Percentiles rank a stretch among this genome's conserved stretches.
Conservation (phyloP, 2,113 vertebrate species). For the Holacanthus passer region DNA sequence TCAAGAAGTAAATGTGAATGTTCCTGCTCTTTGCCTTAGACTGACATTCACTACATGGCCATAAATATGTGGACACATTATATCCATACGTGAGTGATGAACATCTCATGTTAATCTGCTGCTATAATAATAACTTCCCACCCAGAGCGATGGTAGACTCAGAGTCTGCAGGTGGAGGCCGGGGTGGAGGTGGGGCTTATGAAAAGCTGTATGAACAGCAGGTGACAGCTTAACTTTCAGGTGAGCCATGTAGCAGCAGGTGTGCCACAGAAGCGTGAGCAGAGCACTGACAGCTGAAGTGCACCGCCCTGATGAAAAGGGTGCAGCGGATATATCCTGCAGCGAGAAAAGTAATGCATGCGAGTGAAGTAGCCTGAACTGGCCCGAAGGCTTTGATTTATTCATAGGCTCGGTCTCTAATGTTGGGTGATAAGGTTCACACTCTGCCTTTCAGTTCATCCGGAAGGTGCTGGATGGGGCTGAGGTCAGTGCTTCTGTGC, state of each 20-base stretch:
- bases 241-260: neutral
- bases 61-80: neutral
- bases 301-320: neutral
- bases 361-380: neutral
- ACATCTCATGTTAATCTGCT: neutral
- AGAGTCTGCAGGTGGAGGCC: neutral
- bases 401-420: conserved; percentile 24
- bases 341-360: neutral
- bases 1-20: no score
- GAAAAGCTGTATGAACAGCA: neutral
- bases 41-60: no score
- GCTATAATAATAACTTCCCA: no score
- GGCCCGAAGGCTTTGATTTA: conserved; percentile 7
- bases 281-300: neutral
- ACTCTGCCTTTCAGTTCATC: neutral
- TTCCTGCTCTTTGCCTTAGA: no score
- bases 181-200: neutral
- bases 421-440: neutral
- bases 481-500: neutral
- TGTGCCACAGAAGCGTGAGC: neutral
- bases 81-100: neutral
- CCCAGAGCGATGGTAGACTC: neutral
- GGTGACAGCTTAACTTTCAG: neutral
- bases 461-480: neutral
- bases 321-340: neutral